phyloP scores from a whole-genome alignment of 1,140 invertebrate genomes.

The Grapholita molesta region DNA sequence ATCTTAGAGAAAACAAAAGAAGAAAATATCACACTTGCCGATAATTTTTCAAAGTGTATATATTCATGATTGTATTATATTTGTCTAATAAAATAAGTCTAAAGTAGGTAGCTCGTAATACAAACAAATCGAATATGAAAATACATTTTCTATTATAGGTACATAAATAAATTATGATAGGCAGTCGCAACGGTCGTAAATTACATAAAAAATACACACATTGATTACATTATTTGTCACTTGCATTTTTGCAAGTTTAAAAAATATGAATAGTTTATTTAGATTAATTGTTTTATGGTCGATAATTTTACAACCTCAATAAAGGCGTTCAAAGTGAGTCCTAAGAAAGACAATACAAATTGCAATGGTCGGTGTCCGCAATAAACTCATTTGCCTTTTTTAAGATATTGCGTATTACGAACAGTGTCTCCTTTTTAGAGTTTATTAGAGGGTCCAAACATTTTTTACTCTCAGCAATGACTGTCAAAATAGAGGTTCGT shows the following conservation, averaged over 20 bases:
- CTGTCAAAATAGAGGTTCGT: background rate
- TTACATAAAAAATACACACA: too few species aligned
- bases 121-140: too few species aligned
- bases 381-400: constrained; percentile 16
- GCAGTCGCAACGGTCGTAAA: too few species aligned
- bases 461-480: constrained; percentile 7
- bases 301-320: background rate
- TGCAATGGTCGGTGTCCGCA: background rate
- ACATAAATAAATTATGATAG: too few species aligned
- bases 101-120: too few species aligned
- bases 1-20: constrained; percentile 22
- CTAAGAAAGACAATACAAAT: background rate
- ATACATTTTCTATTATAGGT: too few species aligned
- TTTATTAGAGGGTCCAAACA: background rate
- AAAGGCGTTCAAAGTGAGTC: background rate
- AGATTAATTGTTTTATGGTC: background rate
- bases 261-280: too few species aligned
- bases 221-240: too few species aligned
- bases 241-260: too few species aligned
- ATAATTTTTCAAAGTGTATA: background rate
- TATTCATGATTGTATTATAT: background rate
- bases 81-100: background rate
- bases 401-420: background rate
- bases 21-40: background rate
- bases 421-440: background rate